Conservation (phyloP, 2,888 invertebrate species). For the Halictus quadricinctus region DNA sequence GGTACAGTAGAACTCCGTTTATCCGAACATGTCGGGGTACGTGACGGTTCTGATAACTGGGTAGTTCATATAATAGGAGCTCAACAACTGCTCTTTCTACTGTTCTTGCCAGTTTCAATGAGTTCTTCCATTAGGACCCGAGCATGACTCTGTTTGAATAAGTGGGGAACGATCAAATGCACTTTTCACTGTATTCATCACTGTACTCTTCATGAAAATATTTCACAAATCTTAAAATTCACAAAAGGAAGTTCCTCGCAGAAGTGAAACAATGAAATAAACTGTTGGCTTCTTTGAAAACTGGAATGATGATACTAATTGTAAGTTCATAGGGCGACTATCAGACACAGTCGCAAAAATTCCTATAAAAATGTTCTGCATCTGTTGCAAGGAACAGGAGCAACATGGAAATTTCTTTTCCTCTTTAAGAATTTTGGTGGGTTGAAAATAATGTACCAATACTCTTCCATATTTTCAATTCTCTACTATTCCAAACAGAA, state of each 20-base stretch:
- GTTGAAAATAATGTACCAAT: too few relatives aligned
- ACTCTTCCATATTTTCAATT: too few relatives aligned
- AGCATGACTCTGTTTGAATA: not conserved
- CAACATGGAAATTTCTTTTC: too few relatives aligned
- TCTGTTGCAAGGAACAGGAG: too few relatives aligned
- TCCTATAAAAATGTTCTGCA: too few relatives aligned
- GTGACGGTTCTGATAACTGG: conserved; percentile 8
- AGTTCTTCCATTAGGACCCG: not conserved
- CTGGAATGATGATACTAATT: too few relatives aligned
- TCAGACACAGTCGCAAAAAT: too few relatives aligned
- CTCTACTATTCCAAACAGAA: too few relatives aligned
- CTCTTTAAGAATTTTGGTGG: too few relatives aligned
- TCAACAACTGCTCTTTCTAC: not conserved
- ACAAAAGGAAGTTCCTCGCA: not conserved
- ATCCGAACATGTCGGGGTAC: conserved; percentile 8
- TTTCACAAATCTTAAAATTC: not conserved
- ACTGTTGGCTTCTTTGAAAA: too few relatives aligned
- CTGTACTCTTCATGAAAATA: not conserved
- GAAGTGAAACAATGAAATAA: too few relatives aligned
- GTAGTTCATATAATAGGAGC: conserved; percentile 6
- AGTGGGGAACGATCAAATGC: not conserved
- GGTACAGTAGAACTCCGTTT: conserved; percentile 1
- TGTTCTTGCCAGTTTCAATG: not conserved
- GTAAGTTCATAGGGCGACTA: too few relatives aligned
- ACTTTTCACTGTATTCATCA: not conserved